Percentiles rank a stretch among this genome's conserved stretches.
phyloP scores from a whole-genome alignment of 1,140 invertebrate genomes.

The Euura lappo region DNA sequence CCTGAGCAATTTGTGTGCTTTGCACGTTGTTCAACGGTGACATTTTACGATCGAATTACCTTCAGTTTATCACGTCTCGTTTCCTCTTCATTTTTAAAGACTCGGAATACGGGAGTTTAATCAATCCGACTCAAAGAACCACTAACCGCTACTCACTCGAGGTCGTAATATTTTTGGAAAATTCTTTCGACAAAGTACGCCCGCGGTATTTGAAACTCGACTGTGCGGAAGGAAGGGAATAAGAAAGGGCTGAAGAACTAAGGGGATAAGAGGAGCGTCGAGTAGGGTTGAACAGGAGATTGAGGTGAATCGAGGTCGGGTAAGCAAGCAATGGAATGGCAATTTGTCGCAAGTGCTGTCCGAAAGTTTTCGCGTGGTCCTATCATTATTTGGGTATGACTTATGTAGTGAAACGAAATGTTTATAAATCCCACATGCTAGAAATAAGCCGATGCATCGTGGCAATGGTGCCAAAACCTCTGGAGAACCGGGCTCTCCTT shows the following conservation, averaged over 20 bases:
- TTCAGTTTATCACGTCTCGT: too few relatives aligned
- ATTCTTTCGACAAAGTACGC: not conserved
- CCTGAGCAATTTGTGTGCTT: too few relatives aligned
- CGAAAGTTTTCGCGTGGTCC: not conserved
- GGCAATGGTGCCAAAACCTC: not conserved
- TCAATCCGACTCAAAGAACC: too few relatives aligned
- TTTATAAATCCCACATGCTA: not conserved
- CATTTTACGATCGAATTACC: too few relatives aligned
- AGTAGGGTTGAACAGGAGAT: too few relatives aligned
- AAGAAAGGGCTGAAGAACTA: too few relatives aligned
- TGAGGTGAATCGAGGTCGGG: not conserved
- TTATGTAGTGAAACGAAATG: conserved; percentile 5
- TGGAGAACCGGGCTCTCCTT: not conserved
- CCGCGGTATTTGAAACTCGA: not conserved
- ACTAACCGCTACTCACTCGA: not conserved
- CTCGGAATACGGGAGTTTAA: too few relatives aligned
- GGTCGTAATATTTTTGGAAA: not conserved
- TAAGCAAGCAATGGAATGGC: not conserved
- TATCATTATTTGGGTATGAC: not conserved
- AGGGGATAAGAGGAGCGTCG: too few relatives aligned
- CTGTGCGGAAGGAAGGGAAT: not conserved
- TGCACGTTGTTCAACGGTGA: too few relatives aligned
- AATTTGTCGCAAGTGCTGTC: not conserved
- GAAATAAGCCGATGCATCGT: not conserved
- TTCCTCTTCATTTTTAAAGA: too few relatives aligned